phyloP scores from a whole-genome alignment of 1,140 invertebrate species.

The Geopemphigus sp. region DNA sequence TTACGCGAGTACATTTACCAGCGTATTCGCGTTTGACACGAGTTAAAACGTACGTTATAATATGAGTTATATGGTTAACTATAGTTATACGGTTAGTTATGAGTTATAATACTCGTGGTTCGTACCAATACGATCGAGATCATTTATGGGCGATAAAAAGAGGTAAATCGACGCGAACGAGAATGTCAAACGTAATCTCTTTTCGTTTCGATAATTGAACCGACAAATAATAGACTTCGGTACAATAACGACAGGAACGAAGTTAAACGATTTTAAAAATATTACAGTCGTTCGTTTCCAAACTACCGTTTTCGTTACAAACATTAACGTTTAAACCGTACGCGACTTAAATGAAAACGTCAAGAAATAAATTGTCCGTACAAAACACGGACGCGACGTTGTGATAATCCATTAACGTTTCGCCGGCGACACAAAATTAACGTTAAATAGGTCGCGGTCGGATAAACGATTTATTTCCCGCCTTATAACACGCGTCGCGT shows the following conservation, averaged over 20 bases:
- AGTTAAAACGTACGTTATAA: too few relatives aligned
- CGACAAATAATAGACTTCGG: not conserved
- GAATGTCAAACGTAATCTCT: too few relatives aligned
- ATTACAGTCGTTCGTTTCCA: too few relatives aligned
- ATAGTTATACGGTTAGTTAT: too few relatives aligned
- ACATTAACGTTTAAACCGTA: too few relatives aligned
- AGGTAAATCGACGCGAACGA: not conserved
- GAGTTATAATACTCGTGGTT: too few relatives aligned
- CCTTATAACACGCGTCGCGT: not conserved
- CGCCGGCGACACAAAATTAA: not conserved
- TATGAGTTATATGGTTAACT: too few relatives aligned
- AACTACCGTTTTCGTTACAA: not conserved
- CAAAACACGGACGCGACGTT: not conserved
- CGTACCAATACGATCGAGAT: not conserved
- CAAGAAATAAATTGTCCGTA: not conserved
- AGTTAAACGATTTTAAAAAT: not conserved
- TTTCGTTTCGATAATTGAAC: not conserved
- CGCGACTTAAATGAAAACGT: not conserved
- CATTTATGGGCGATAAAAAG: not conserved
- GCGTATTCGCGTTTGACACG: too few relatives aligned
- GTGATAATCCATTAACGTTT: not conserved
- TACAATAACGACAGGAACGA: not conserved
- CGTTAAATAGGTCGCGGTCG: not conserved
- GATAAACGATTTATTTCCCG: not conserved
- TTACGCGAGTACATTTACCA: too few relatives aligned